Evolutionary conservation across 2,113 vertebrate genomes (phyloP).

Genomic region (Aegotheles bennettii): DNA sequence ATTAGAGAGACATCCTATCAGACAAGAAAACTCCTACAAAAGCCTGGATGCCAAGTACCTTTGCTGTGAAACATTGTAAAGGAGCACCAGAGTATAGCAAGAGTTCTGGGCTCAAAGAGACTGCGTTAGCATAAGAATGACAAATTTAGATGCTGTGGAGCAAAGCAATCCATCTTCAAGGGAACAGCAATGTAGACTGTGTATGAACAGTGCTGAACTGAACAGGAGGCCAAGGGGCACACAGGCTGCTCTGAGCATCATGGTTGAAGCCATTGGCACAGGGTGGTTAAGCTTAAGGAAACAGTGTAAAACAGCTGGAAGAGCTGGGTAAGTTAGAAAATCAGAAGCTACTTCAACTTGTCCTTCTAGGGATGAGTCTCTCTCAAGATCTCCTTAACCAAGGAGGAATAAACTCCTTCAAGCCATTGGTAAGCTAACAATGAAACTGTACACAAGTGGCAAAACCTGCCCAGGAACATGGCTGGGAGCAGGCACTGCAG

Average conservation of each 20-base stretch:
- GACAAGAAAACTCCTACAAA: neutral
- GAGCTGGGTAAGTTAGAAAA: neutral
- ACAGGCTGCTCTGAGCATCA: neutral
- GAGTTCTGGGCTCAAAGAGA: neutral
- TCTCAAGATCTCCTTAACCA: neutral
- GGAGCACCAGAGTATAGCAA: neutral
- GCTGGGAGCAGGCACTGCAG: neutral
- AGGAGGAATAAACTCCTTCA: neutral
- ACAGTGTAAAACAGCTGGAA: neutral
- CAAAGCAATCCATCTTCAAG: neutral
- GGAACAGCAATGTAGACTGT: neutral
- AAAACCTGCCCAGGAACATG: neutral
- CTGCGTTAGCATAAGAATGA: neutral
- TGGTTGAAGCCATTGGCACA: accelerated
- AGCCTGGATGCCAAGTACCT: neutral
- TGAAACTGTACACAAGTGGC: neutral
- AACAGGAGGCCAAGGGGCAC: neutral
- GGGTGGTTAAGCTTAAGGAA: neutral
- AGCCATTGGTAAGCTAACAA: neutral
- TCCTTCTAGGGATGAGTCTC: neutral
- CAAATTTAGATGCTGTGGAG: neutral
- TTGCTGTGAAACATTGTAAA: neutral
- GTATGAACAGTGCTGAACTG: neutral
- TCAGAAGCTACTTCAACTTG: neutral
- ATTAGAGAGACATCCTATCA: neutral